These are phyloP conservation scores for Andrena bicolor DNA, from an alignment of 2,888 invertebrate species.

Conservation along the genomic window DNA sequence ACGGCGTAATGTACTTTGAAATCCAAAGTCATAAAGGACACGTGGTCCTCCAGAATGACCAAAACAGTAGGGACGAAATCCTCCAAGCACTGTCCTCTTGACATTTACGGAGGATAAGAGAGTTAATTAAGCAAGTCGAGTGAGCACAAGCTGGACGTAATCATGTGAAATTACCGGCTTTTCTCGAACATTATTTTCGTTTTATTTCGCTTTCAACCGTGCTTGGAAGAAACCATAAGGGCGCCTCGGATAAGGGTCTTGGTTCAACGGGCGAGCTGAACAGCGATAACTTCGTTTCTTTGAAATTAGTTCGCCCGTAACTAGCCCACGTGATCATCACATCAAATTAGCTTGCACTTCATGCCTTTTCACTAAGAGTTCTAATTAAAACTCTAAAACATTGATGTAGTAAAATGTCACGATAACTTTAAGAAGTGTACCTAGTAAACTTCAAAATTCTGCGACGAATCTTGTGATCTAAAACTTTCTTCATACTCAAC, in stretches of 20 bases:
- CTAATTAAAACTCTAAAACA: conserved; percentile 26
- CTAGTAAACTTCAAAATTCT: background rate
- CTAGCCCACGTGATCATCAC: conserved; percentile 28
- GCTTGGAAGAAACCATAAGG: conserved; percentile 35
- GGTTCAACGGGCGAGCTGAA: conserved; percentile 12
- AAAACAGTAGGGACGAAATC: conserved; percentile 37
- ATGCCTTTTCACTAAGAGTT: conserved; percentile 19
- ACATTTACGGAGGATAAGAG: conserved; percentile 62
- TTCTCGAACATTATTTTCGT: conserved; percentile 39
- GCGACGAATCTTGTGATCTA: background rate
- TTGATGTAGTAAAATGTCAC: background rate
- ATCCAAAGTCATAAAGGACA: conserved; percentile 62
- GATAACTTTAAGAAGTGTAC: background rate
- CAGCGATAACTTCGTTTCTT: conserved; percentile 50
- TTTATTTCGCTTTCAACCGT: conserved; percentile 27
- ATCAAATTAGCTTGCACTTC: conserved; percentile 36
- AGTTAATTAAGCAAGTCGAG: conserved; percentile 61
- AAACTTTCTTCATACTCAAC: background rate
- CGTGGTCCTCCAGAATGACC: conserved; percentile 56
- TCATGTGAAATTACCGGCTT: conserved; percentile 56
- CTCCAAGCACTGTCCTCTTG: conserved; percentile 51
- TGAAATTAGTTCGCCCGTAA: conserved; percentile 47
- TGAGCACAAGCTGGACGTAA: conserved; percentile 53
- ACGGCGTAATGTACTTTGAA: conserved; percentile 37
- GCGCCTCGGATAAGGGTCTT: conserved; percentile 24